Evolutionary conservation across 2,797 vertebrate genomes (phyloP).

Genomic region (Dromococcyx pavoninus): DNA sequence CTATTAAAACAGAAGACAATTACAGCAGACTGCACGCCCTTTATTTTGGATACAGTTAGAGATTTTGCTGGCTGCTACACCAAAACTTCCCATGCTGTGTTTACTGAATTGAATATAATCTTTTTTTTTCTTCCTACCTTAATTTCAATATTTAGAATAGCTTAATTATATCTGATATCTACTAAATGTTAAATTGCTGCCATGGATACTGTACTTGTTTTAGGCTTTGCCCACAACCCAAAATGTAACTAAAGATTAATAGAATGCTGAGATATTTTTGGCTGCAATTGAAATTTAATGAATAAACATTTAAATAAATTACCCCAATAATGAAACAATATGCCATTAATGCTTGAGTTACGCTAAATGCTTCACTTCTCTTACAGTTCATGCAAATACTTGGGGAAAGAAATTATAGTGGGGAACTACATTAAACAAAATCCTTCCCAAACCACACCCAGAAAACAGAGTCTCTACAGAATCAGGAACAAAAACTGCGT

Average conservation of each 20-base stretch:
- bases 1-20: conserved; percentile 36
- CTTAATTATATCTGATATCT: conserved; percentile 71
- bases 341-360: conserved; percentile 56
- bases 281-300: conserved; percentile 60
- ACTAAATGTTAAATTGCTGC: conserved; percentile 63
- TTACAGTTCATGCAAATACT: conserved; percentile 53
- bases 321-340: conserved; percentile 66
- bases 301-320: conserved; percentile 70
- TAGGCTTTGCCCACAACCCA: conserved; percentile 58
- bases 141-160: conserved; percentile 70
- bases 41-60: conserved; percentile 48
- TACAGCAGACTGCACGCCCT: conserved; percentile 32
- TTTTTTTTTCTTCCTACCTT: conserved; percentile 51
- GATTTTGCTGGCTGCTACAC: conserved; percentile 44
- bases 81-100: conserved; percentile 65
- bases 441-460: conserved; percentile 64
- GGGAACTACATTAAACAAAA: conserved; percentile 69
- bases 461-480: conserved; percentile 61
- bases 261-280: conserved; percentile 63
- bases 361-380: conserved; percentile 54
- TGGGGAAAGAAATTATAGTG: conserved; percentile 45
- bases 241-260: conserved; percentile 64
- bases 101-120: conserved; percentile 61
- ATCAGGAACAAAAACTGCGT: conserved; percentile 70
- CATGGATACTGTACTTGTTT: conserved; percentile 66